phyloP scores from a whole-genome alignment of 2,888 invertebrate genomes.

The Ariolimax columbianus region DNA sequence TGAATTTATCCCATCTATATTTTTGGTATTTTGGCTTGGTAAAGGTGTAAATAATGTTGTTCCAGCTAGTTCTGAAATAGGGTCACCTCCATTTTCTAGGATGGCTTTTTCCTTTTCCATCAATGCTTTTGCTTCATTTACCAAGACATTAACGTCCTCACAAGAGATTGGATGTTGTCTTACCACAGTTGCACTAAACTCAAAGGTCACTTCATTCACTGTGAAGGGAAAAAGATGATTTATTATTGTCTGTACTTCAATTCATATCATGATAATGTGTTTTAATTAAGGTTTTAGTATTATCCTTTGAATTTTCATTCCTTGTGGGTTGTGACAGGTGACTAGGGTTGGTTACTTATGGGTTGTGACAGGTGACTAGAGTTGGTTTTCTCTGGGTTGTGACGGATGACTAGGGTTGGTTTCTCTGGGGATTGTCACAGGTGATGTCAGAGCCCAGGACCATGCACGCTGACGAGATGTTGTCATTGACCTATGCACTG shows the following conservation, averaged over 20 bases:
- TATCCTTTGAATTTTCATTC: too few species aligned
- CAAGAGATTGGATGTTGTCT: conserved; percentile 63
- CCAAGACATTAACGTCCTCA: conserved; percentile 57
- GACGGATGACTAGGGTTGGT: too few species aligned
- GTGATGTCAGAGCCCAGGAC: too few species aligned
- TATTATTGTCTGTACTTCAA: neutral
- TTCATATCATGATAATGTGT: neutral
- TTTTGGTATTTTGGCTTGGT: conserved; percentile 52
- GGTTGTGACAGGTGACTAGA: too few species aligned
- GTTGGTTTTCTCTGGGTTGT: too few species aligned
- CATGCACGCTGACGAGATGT: too few species aligned
- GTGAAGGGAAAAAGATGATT: conserved; percentile 49
- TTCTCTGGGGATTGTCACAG: too few species aligned
- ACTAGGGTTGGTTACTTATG: too few species aligned
- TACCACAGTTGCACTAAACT: conserved; percentile 63
- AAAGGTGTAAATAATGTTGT: conserved; percentile 58
- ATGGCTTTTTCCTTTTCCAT: conserved; percentile 59
- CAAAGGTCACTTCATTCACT: conserved; percentile 71
- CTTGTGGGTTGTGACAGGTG: too few species aligned
- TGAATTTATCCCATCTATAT: neutral
- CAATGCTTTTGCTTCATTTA: conserved; percentile 60
- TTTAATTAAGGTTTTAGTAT: too few species aligned
- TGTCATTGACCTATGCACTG: too few species aligned
- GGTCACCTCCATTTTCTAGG: conserved; percentile 58
- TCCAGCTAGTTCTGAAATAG: conserved; percentile 56